phyloP scores from a whole-genome alignment of 2,888 invertebrate genomes.

The Chrysolina oricalcia region DNA sequence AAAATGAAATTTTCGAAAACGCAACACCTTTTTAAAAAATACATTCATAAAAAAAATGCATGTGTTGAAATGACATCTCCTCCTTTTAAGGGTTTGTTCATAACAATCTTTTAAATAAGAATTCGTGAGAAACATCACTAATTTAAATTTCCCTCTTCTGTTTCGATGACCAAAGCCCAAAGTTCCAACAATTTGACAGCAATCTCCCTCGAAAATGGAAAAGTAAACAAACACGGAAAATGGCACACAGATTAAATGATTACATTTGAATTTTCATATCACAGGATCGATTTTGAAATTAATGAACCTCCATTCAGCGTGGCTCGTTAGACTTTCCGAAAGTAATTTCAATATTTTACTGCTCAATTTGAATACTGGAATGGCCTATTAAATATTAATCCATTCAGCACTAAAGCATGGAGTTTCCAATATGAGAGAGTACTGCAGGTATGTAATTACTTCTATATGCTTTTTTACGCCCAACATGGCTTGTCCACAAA shows the following conservation, averaged over 20 bases:
- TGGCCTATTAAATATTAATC: slow-evolving; percentile 25
- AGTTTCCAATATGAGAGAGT: not conserved
- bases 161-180: not conserved
- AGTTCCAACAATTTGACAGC: not conserved
- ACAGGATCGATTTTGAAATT: not conserved
- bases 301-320: not conserved
- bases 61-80: no score
- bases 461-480: not conserved
- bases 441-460: slow-evolving; percentile 1
- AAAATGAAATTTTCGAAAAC: no score
- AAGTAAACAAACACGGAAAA: slow-evolving; percentile 2
- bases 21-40: no score
- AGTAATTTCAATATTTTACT: slow-evolving; percentile 20
- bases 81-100: no score
- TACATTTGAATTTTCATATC: slow-evolving; percentile 2
- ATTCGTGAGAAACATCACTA: no score
- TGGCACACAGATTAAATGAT: not conserved
- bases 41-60: no score
- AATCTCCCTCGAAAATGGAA: not conserved
- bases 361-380: slow-evolving; percentile 24
- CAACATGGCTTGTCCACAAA: no score
- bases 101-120: no score
- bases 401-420: not conserved
- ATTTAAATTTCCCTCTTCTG: not conserved
- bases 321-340: slow-evolving; percentile 17